Base-by-base conservation (phyloP, 2,888 invertebrate genomes). In the Napeogenes inachia region DNA sequence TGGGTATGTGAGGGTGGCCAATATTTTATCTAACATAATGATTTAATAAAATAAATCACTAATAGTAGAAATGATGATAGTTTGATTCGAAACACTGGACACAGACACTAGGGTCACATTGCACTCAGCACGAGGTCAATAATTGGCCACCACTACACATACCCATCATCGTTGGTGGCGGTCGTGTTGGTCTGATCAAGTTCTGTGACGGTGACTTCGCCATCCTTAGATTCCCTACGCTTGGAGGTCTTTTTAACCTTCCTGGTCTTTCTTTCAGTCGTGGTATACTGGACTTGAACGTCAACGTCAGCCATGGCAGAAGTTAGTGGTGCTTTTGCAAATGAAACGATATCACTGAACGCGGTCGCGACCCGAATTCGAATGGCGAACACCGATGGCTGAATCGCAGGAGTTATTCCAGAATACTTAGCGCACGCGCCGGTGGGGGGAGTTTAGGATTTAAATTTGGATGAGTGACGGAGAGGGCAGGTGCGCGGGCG, bases 251-350 rank as follows among this genome's bases (percentile, higher is more conserved):
- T 93, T 75, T 95, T 94, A 92, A 97, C 97, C 93, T 97, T 97
- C 91, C 96, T 95, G 92, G 97, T 97, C 88, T 96, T 96, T 84
- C 96, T 94, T 91, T 96, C 95, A 79, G 96, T 95, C 82, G 95
- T 94, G 82, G 95, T 94, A 85, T 93, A 94, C 88, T 95, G 94
- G 92, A 95, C 95, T 92, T 95, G 95, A 73, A 95, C 93, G 89
- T 97, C 97, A 80, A 97, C 96, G 93, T 97, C 97, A 86, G 96
- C 97, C 97, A 97, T 97, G 90, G 81, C 75, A 77, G 75, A 71
- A 71, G 64, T 73, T 70, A 74, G 75, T 74, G 74, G 76, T 76
- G 77, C 74, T 75, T 74, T 73, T 72, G 73, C 75, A 73, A 71
- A 76, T 70, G 70, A 72, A 73, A 70, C 83, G 77, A 84, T 89